Base-by-base conservation (phyloP, 2,797 vertebrate genomes). In the Acanthurus leucopareius region DNA sequence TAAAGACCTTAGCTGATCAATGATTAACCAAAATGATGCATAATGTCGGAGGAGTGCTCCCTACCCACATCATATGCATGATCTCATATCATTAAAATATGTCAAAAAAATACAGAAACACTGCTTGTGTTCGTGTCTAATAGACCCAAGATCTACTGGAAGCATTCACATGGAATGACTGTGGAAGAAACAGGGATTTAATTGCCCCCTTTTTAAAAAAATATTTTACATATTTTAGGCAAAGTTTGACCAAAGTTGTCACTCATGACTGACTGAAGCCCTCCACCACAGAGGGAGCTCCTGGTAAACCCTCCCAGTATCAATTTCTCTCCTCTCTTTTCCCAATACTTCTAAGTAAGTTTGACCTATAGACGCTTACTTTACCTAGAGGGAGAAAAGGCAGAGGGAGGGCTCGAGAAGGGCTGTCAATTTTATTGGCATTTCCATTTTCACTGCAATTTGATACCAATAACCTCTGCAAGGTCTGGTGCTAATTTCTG, bases 371-470 rank as follows among this genome's bases (percentile, higher is more conserved):
- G 89, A 89, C 79, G 88, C 88, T 82, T 84, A 75, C 89, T 83
- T 79, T 82, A 93, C 93, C 93, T 92, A 69, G 28, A 83, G 91
- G 91, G 69, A 66, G 38, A 60, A 72, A 72, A 68, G 59, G 42
- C 76, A 74, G 75, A 72, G 75, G 81, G n/a, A 65, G 38, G 42
- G 67, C 35, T 51, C 70, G 62, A 61, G 69, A 94, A 92, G 91
- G 94, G 93, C 84, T 80, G 94, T 95, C 95, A 95, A 95, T 96
- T 96, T 96, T 96, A 95, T 96, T 89, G 93, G 93, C 93, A 94
- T 96, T 97, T 96, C 96, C 95, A 97, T 96, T 96, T 96, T 93
- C 91, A 79, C 89, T 93, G 96, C 93, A 96, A 97, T 96, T 93
- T 82, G 93, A 97, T 95, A 95, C 92, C 85, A 91, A 95, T 96